Conservation (phyloP, 2,888 invertebrate genomes). For the Pogonocherus hispidulus region DNA sequence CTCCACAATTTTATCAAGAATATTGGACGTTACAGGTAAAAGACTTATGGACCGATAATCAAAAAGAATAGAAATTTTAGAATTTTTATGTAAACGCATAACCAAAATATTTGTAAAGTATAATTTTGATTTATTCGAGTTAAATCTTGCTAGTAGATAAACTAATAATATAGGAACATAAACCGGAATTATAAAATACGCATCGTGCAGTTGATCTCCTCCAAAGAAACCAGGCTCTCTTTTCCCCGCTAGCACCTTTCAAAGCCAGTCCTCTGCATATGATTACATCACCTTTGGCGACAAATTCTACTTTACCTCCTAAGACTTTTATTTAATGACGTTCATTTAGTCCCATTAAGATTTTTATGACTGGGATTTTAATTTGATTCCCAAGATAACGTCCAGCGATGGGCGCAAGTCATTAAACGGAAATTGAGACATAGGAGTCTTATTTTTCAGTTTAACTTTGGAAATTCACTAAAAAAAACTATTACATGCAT, state of each 20-base stretch:
- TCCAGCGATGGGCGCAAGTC: slow-evolving; percentile 7
- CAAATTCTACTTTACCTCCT: slow-evolving; percentile 51
- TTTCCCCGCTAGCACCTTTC: slow-evolving; percentile 44
- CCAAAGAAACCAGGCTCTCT: slow-evolving; percentile 38
- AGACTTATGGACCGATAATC: no score
- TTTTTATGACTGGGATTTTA: slow-evolving; percentile 45
- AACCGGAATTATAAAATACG: slow-evolving; percentile 13
- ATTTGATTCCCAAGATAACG: slow-evolving; percentile 45
- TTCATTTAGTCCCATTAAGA: slow-evolving; percentile 50
- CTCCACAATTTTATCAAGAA: no score
- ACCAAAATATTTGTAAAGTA: no score
- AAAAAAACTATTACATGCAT: not conserved
- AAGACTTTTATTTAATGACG: slow-evolving; percentile 49
- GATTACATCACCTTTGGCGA: slow-evolving; percentile 57
- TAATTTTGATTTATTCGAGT: no score
- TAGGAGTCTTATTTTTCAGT: not conserved
- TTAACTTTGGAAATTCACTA: not conserved
- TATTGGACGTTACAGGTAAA: no score
- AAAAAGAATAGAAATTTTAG: no score
- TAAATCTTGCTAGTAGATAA: no score
- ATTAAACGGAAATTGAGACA: slow-evolving; percentile 30
- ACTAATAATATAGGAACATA: no score
- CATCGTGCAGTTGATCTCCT: slow-evolving; percentile 32
- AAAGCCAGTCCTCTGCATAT: slow-evolving; percentile 45
- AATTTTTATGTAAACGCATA: no score